Percentiles rank a stretch among this genome's conserved stretches.
These are phyloP conservation scores for Orestias chungarensis DNA, from an alignment of 2,797 vertebrate species.

Conservation along the genomic window DNA sequence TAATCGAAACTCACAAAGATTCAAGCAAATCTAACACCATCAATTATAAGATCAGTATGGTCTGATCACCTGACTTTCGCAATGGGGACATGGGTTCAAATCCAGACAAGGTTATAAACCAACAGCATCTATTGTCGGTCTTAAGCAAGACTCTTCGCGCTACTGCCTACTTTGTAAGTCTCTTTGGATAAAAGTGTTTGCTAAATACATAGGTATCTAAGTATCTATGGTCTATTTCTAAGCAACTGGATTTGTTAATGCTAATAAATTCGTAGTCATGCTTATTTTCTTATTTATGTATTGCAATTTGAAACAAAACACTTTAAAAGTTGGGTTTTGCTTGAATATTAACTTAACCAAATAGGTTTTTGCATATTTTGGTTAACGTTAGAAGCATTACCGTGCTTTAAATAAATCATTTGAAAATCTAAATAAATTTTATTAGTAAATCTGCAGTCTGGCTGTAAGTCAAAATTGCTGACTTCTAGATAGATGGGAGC, in stretches of 20 bases:
- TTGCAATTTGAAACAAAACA: neutral
- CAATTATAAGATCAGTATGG: neutral
- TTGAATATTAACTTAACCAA: neutral
- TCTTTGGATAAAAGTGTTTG: too few species aligned
- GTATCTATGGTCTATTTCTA: neutral
- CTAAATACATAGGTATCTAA: too few species aligned
- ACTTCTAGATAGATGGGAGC: neutral
- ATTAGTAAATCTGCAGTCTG: neutral
- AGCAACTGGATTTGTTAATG: neutral
- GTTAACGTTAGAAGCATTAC: too few species aligned
- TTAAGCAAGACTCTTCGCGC: too few species aligned
- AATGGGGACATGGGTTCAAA: too few species aligned
- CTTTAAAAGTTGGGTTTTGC: neutral
- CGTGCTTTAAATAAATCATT: too few species aligned
- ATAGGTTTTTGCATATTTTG: neutral
- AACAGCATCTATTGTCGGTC: too few species aligned
- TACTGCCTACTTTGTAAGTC: too few species aligned
- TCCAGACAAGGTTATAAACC: too few species aligned
- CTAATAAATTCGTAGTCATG: neutral
- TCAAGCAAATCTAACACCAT: neutral
- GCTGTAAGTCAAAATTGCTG: neutral
- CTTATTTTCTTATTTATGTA: neutral
- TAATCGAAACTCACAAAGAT: too few species aligned
- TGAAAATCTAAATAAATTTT: neutral
- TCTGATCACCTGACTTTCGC: too few species aligned